phyloP scores from a whole-genome alignment of 2,113 vertebrate genomes.

The Bujurquina vittata region DNA sequence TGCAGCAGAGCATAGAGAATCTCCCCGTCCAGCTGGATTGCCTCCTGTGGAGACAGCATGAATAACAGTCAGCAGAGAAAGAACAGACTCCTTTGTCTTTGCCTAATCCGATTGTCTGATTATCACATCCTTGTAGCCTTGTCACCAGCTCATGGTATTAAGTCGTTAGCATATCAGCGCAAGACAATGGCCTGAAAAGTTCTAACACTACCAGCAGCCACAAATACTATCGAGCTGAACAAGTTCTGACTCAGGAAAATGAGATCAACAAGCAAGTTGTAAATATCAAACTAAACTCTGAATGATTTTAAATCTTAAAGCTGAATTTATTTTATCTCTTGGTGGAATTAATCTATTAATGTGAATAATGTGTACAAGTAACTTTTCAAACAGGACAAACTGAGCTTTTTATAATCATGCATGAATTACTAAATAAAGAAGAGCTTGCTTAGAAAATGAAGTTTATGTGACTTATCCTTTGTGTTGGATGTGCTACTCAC shows the following conservation, averaged over 20 bases:
- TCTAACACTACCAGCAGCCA: not conserved
- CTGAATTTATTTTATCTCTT: not conserved
- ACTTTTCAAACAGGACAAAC: no score
- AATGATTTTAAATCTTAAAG: not conserved
- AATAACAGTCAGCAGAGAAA: slow-evolving; percentile 8
- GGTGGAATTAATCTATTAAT: not conserved
- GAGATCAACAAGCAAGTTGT: not conserved
- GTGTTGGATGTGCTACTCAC: no score
- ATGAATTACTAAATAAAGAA: no score
- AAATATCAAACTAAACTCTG: not conserved
- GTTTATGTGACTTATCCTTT: no score
- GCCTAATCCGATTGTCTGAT: slow-evolving; percentile 52
- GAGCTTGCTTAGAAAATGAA: no score
- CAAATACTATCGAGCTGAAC: not conserved
- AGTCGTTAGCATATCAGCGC: not conserved
- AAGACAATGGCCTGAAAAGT: not conserved
- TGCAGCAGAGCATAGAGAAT: slow-evolving; percentile 92
- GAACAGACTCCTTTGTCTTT: not conserved
- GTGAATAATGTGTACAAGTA: no score
- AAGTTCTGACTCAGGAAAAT: not conserved
- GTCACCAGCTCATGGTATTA: slow-evolving; percentile 36
- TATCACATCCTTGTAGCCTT: slow-evolving; percentile 14
- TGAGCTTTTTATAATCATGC: no score
- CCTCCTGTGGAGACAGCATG: slow-evolving; percentile 82
- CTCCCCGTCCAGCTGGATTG: slow-evolving; percentile 96